Percentiles rank a stretch among this genome's conserved stretches.
Evolutionary conservation across 2,797 vertebrate genomes (phyloP).

Genomic region (Chelon auratus): DNA sequence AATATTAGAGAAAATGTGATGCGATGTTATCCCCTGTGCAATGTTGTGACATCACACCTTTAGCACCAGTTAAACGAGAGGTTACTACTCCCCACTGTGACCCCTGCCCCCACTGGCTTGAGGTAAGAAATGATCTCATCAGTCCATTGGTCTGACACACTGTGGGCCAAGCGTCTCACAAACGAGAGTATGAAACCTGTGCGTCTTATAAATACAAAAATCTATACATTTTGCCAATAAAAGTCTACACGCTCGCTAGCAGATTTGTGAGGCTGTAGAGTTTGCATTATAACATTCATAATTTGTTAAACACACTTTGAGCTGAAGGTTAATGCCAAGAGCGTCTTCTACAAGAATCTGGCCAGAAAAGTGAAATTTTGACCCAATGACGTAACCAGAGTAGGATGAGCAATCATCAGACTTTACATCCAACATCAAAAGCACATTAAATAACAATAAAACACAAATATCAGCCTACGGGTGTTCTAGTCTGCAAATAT

Average conservation of each 20-base stretch:
- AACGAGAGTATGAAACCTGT: neutral
- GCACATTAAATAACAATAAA: conserved; percentile 5
- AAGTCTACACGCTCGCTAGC: neutral
- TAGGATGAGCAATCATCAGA: neutral
- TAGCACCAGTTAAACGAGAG: conserved; percentile 3
- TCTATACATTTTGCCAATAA: conserved; percentile 1
- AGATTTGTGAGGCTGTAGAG: conserved; percentile 2
- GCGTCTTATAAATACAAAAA: conserved; percentile 15
- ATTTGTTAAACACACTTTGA: neutral
- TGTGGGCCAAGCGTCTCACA: neutral
- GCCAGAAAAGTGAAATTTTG: neutral
- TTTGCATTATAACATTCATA: neutral
- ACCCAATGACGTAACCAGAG: neutral
- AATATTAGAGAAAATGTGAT: conserved; percentile 14
- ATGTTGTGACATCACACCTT: conserved; percentile 1
- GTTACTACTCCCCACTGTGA: conserved; percentile 1
- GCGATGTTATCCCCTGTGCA: neutral
- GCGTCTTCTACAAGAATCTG: neutral
- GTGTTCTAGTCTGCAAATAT: neutral
- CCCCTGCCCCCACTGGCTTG: neutral
- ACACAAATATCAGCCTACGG: conserved; percentile 1
- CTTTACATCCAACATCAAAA: neutral
- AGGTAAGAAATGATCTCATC: conserved; percentile 26
- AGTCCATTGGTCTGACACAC: conserved; percentile 21
- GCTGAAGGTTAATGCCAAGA: neutral